These are phyloP conservation scores for Allophyes oxyacanthae DNA, from an alignment of 2,888 invertebrate genomes.

Conservation along the genomic window DNA sequence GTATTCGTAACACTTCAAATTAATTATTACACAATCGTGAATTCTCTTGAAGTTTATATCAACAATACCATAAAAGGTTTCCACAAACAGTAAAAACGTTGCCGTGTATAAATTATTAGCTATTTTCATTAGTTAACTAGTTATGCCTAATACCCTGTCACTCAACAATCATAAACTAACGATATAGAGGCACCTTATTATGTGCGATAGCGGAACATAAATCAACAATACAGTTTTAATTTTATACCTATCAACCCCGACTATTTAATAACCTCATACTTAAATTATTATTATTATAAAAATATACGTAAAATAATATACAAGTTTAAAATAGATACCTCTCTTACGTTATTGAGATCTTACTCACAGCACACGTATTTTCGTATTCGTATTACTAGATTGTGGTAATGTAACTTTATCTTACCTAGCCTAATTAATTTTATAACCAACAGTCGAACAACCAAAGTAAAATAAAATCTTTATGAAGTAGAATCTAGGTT, in stretches of 20 bases:
- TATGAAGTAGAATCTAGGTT: conserved; percentile 48
- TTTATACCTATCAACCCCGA: conserved; percentile 49
- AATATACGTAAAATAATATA: conserved; percentile 33
- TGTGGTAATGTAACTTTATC: conserved; percentile 38
- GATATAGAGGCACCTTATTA: conserved; percentile 31
- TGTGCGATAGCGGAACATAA: conserved; percentile 43
- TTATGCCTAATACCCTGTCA: conserved; percentile 64
- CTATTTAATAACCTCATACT: conserved; percentile 33
- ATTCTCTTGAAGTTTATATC: conserved; percentile 11
- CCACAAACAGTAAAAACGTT: conserved; percentile 31
- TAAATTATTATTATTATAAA: conserved; percentile 19
- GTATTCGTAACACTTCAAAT: neutral
- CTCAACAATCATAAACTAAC: conserved; percentile 37
- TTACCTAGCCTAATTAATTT: conserved; percentile 26
- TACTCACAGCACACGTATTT: conserved; percentile 81
- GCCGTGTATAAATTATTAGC: conserved; percentile 18
- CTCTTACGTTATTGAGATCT: conserved; percentile 76
- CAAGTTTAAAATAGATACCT: conserved; percentile 53
- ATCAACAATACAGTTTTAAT: conserved; percentile 32
- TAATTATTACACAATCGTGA: conserved; percentile 1
- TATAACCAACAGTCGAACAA: conserved; percentile 54
- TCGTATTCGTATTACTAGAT: conserved; percentile 45
- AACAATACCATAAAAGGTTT: conserved; percentile 17
- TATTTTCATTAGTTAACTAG: conserved; percentile 30
- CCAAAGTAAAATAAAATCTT: conserved; percentile 57